A percentile compares a stretch with the other conserved stretches of the same genome.
phyloP scores from a whole-genome alignment of 2,113 vertebrate species.

The Centrocercus urophasianus region DNA sequence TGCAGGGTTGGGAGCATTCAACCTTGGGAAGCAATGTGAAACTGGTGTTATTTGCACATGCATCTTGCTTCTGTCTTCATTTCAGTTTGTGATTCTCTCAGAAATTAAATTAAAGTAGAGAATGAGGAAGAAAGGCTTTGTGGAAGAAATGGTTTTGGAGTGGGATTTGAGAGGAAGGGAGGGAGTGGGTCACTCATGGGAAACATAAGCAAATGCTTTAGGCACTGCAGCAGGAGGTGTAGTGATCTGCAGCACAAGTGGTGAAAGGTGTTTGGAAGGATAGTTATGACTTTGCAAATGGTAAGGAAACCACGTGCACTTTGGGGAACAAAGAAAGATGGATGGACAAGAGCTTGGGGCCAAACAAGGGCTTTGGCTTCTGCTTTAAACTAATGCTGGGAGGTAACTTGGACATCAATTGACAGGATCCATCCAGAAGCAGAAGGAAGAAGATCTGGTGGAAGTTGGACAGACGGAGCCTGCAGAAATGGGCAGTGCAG shows the following conservation, averaged over 20 bases:
- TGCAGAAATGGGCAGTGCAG: neutral
- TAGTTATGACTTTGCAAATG: neutral
- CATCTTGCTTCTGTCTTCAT: neutral
- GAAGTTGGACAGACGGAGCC: neutral
- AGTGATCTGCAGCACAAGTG: neutral
- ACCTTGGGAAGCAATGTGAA: neutral
- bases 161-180: neutral
- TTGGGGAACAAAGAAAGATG: neutral
- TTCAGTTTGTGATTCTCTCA: neutral
- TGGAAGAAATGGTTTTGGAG: neutral
- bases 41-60: neutral
- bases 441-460: neutral
- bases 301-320: neutral
- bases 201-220: neutral
- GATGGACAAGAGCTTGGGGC: neutral
- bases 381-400: neutral
- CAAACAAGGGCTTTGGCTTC: neutral
- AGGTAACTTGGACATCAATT: constrained; percentile 24
- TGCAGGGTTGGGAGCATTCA: neutral
- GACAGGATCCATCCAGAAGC: constrained; percentile 31
- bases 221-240: neutral
- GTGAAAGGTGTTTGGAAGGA: neutral
- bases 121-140: neutral
- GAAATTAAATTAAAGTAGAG: neutral
- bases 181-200: neutral